Conservation (phyloP, 2,888 invertebrate species). For the Pheosia tremula region DNA sequence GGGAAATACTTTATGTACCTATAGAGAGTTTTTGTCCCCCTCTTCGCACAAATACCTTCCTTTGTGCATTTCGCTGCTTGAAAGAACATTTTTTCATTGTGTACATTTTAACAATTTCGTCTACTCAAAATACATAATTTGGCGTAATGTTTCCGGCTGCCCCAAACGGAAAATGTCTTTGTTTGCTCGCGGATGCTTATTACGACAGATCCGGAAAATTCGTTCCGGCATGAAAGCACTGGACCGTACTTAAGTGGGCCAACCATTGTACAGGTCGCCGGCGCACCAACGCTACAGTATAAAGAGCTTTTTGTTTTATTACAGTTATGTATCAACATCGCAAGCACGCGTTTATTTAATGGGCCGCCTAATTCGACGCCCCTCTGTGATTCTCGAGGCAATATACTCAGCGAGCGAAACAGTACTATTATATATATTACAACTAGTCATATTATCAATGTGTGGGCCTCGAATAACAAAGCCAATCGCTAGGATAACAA, state of each 20-base stretch:
- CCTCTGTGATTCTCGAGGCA: slow-evolving; percentile 41
- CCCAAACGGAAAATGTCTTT: slow-evolving; percentile 72
- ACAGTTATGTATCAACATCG: slow-evolving; percentile 70
- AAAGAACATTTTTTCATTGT: slow-evolving; percentile 20
- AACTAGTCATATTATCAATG: not conserved
- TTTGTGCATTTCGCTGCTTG: slow-evolving; percentile 5
- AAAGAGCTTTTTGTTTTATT: slow-evolving; percentile 74
- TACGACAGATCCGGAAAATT: slow-evolving; percentile 72
- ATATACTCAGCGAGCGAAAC: slow-evolving; percentile 18
- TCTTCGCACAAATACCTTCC: slow-evolving; percentile 1
- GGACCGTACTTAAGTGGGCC: slow-evolving; percentile 74
- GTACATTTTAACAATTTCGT: slow-evolving; percentile 49
- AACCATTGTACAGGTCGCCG: slow-evolving; percentile 65
- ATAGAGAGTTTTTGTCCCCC: not conserved
- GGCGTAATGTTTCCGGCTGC: slow-evolving; percentile 67
- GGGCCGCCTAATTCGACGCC: slow-evolving; percentile 53
- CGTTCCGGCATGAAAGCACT: slow-evolving; percentile 66
- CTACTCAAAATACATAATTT: slow-evolving; percentile 66
- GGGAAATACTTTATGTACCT: not conserved
- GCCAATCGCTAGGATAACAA: too few relatives aligned
- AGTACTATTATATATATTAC: too few relatives aligned
- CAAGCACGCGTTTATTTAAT: slow-evolving; percentile 70
- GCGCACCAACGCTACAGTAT: slow-evolving; percentile 61
- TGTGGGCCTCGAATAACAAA: slow-evolving; percentile 1
- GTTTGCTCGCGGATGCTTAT: slow-evolving; percentile 76